Conservation (phyloP, 1,140 invertebrate species). For the Zaprionus inermis region DNA sequence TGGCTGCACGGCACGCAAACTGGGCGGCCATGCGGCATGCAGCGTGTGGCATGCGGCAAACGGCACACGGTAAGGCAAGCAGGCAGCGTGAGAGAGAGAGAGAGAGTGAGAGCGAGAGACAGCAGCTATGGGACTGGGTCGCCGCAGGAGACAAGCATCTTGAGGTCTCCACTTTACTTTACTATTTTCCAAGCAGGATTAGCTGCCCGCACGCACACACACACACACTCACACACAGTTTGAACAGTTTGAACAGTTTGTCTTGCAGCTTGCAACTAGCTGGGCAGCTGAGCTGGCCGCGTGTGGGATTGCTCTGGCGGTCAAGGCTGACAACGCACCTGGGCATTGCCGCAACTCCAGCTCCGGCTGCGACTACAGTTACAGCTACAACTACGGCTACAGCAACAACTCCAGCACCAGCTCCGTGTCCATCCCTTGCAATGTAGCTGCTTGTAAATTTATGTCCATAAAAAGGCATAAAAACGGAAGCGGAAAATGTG, state of each 20-base stretch:
- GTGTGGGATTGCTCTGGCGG: slow-evolving; percentile 63
- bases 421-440: slow-evolving; percentile 1
- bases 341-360: slow-evolving; percentile 21
- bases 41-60: slow-evolving; percentile 13
- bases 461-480: slow-evolving; percentile 80
- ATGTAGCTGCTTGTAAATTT: slow-evolving; percentile 74
- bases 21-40: slow-evolving; percentile 5
- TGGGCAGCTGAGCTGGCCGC: slow-evolving; percentile 43
- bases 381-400: slow-evolving; percentile 8
- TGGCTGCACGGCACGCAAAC: slow-evolving; percentile 64
- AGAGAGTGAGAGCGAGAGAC: slow-evolving; percentile 6
- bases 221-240: slow-evolving; percentile 1
- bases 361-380: too few relatives aligned
- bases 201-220: slow-evolving; percentile 18
- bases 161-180: slow-evolving; percentile 56
- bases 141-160: slow-evolving; percentile 70
- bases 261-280: slow-evolving; percentile 37
- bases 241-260: slow-evolving; percentile 31
- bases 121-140: neutral
- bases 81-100: neutral
- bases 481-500: slow-evolving; percentile 74
- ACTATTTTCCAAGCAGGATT: slow-evolving; percentile 39
- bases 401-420: neutral
- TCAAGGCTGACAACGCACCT: slow-evolving; percentile 77
- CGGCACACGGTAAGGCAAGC: slow-evolving; percentile 26